Evolutionary conservation across 2,797 vertebrate species (phyloP).

Genomic region (Centropyge bicolor): DNA sequence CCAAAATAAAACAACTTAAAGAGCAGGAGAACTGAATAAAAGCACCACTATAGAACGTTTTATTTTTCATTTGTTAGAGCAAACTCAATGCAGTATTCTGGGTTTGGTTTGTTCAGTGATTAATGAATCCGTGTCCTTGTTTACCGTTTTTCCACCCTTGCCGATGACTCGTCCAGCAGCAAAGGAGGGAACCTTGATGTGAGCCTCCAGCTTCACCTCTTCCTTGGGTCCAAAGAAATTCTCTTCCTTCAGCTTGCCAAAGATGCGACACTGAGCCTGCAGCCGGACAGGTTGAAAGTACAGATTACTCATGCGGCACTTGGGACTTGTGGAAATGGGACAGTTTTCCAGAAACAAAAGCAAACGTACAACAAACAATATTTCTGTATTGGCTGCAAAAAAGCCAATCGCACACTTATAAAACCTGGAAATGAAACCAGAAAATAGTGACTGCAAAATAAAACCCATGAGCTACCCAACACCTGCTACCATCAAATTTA

Average conservation of each 20-base stretch:
- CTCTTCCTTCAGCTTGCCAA: constrained; percentile 99
- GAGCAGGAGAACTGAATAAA: no score
- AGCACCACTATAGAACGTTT: background rate
- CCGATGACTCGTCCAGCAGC: constrained; percentile 98
- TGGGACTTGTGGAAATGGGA: background rate
- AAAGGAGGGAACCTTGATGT: constrained; percentile 98
- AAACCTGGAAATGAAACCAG: background rate
- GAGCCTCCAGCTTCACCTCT: constrained; percentile 98
- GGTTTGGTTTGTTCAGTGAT: background rate
- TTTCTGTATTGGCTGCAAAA: background rate
- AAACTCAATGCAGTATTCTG: background rate
- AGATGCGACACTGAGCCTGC: constrained; percentile 98
- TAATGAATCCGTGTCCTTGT: background rate
- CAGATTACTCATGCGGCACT: constrained; percentile 24
- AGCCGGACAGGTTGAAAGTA: constrained; percentile 5
- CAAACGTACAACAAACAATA: background rate
- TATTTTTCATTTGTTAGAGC: background rate
- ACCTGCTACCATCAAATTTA: background rate
- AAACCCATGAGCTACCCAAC: background rate
- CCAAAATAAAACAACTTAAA: background rate
- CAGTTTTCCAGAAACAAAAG: background rate
- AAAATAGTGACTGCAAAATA: background rate
- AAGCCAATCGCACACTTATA: background rate
- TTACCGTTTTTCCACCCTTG: constrained; percentile 99
- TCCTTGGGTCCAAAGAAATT: constrained; percentile 99